Base-by-base conservation (phyloP, 1,140 invertebrate species). In the Mylabris phalerata region DNA sequence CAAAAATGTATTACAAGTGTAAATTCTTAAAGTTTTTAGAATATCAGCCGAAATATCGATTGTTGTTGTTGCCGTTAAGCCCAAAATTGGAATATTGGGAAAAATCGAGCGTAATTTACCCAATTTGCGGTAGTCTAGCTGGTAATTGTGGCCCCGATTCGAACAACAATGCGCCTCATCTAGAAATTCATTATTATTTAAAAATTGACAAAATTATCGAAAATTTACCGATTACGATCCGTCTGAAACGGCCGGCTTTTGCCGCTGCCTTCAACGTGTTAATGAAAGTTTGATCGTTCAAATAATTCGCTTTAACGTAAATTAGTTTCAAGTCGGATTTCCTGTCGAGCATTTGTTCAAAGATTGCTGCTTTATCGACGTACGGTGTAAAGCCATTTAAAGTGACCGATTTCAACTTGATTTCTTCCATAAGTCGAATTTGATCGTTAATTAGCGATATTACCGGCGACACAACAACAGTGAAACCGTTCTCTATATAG, bases 111-210 rank as follows among this genome's bases (percentile, higher is more conserved):
- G 74, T 0, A 97, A 75, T 5, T 84, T 64, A 40, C 84, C 85
- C 4, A 98, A 75, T 43, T 86, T 88, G 60, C 95, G 84, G 76
- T 98, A 98, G 76, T 97, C 92, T 1, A 92, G 90, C 46, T 92
- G 78, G 76, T 98, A 98, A 77, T 98, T 94, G 77, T 98, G 95
- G 3, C 95, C 95, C 95, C 95, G 98, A 68, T 95, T 88, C 47
- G 90, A 95, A 9, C 97, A 93, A 78, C 95, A 98, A 75, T 98
- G 95, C 2, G 93, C 95, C 78, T 98, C 95, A 78, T 98, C 95
- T 55, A 96, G 86, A n/a, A 87, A 86, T 54, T 49, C 43, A n/a
- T 19, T 19, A 19, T 19, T 19, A 19, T 19, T 19, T 19, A 44
- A 56, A 41, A 41, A 45, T 42, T 25, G 48, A 55, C 6, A 44